Evolutionary conservation across 2,113 vertebrate genomes (phyloP).

Genomic region (Chlamydotis undulata): DNA sequence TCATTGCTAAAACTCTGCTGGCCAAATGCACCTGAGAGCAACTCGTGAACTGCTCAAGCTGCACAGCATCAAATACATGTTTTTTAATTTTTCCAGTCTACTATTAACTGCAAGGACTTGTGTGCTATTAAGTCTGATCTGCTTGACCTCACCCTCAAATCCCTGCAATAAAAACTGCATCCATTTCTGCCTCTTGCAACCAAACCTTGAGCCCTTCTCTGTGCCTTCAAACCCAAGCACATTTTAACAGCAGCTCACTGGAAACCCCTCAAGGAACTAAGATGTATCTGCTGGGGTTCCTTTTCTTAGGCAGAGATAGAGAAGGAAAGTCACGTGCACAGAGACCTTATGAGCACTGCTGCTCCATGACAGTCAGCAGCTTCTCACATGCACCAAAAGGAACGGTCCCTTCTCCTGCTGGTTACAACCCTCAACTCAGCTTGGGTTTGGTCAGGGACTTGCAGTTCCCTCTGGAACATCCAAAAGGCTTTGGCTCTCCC

Average conservation of each 20-base stretch:
- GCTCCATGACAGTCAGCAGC: not conserved
- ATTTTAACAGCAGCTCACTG: not conserved
- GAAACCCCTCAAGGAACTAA: not conserved
- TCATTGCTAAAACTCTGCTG: not conserved
- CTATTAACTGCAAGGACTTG: not conserved
- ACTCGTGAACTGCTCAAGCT: not conserved
- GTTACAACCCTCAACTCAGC: not conserved
- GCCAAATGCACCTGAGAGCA: not conserved
- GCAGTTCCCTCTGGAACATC: not conserved
- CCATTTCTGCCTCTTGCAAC: not conserved
- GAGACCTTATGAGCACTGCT: not conserved
- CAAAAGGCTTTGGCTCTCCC: not conserved
- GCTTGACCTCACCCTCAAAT: not conserved
- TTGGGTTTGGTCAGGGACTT: not conserved
- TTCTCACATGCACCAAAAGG: not conserved
- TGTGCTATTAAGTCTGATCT: not conserved
- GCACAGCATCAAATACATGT: not conserved
- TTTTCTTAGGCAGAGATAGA: not conserved
- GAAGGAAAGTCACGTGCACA: not conserved
- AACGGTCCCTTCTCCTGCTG: not conserved
- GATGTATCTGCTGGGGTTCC: not conserved
- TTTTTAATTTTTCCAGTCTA: not conserved
- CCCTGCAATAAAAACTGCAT: not conserved
- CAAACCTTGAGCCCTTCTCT: not conserved
- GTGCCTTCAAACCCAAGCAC: not conserved